Base-by-base conservation (phyloP, 2,888 invertebrate genomes). In the Odontomyia ornata region DNA sequence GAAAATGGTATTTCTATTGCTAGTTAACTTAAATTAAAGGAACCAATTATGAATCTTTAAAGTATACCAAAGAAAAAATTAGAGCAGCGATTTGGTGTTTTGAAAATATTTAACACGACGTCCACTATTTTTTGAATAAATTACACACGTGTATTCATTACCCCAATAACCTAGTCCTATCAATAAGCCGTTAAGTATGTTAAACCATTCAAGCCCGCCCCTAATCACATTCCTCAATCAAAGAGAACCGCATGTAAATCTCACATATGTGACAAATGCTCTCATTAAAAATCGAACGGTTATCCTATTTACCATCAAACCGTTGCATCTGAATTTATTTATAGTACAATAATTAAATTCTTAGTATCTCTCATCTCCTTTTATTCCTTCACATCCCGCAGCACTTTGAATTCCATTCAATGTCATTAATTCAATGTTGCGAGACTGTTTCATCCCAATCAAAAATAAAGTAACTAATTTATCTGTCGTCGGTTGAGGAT, bases 381-480 rank as follows among this genome's bases (percentile, higher is more conserved):
- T 52, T 2, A 52, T 52, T 15, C 18, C 52, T 52, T 52, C 52
- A 15, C 36, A 36, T 5, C 36, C 36, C 36, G 9, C 52, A 52
- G 13, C 52, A 52, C 18, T 52, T 52, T 21, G 25, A 60, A 60
- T 60, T 21, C 60, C 60, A 60, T 60, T 60, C 60, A 60, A 60
- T 23, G 25, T 60, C 60, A 60, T 60, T 60, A 21, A 60, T 13
- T 60, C 60, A 7, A 25, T 60, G 21, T 60, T 60, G 4, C 9
- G 36, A 9, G 60, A 23, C 60, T 60, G 3, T 52, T 25, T 18
- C 21, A n/a, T 60, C 15, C 18, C 25, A 60, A 60, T 60, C 60
- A 60, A 60, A 36, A 60, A 60, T 60, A 60, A 60, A 60, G 23
- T 60, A 60, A 60, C 60, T 60, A 60, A 21, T 60, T 60, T 60